Base-by-base conservation (phyloP, 2,113 vertebrate species). In the Tursiops truncatus region DNA sequence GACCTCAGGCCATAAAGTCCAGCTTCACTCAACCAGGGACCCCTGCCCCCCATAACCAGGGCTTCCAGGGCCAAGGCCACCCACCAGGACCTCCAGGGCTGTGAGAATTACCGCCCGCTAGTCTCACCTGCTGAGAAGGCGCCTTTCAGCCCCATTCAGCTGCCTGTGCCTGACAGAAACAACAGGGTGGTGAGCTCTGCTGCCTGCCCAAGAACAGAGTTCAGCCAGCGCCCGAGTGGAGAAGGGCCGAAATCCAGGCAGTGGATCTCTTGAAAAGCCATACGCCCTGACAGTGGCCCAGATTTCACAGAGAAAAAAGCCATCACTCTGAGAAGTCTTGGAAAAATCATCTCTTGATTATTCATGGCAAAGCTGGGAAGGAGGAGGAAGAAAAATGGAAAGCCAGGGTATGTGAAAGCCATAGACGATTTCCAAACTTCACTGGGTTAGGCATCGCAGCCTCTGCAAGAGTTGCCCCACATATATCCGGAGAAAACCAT, bases 251-350 rank as follows among this genome's bases (percentile, higher is more conserved):
- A 36, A 56, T 7, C 31, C 74, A 85, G 83, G 41, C 28, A 10
- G 10, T 10, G 6, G 58, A 13, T 71, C 74, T 94, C 60, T 47
- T 47, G 23, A 83, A 88, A 94, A 56, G 28, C 3, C 3, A 3
- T 5, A 1, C 0, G 0, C 8, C 76, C 41, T 44, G 15, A 60
- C 5, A 11, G 5, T 31, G 14, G 41, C 20, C 38, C 36, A 21
- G 84, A 47, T 63, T 36, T 50, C 63, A 63, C 31, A 56, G 33
- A 33, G 11, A 50, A 60, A 25, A 73, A 62, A 10, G 33, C 6
- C 10, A 0, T 36, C 25, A 60, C 33, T 36, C 82, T 41, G 15
- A 77, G 38, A 76, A 63, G 28, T 56, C 70, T 47, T 41, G 2
- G 26, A 96, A 33, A 92, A 89, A 44, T 63, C 28, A 56, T 68